Percentiles rank a stretch among this genome's conserved stretches.
phyloP scores from a whole-genome alignment of 2,113 vertebrate genomes.

The Odontesthes bonariensis region DNA sequence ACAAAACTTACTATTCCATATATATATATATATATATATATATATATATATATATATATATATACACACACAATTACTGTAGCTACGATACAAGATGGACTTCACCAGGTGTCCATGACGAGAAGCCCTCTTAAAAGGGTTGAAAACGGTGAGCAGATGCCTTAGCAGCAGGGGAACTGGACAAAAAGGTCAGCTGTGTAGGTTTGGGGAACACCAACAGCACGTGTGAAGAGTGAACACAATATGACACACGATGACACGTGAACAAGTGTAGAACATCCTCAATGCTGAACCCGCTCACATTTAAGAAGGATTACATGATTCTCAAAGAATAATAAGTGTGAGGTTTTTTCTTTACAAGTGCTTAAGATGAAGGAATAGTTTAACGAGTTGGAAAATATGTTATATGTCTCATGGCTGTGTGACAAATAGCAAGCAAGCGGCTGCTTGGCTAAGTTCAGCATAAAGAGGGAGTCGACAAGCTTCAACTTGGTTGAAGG shows the following conservation, averaged over 20 bases:
- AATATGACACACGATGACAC: conserved; percentile 23
- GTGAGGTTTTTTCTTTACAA: conserved; percentile 32
- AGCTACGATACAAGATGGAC: conserved; percentile 36
- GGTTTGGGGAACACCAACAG: conserved; percentile 22
- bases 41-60: no score
- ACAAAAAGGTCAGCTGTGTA: conserved; percentile 30
- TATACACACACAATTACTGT: conserved; percentile 28
- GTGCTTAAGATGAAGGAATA: conserved; percentile 33
- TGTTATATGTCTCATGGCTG: neutral
- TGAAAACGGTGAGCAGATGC: conserved; percentile 34
- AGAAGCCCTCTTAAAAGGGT: conserved; percentile 45
- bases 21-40: neutral
- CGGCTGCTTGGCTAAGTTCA: conserved; percentile 8
- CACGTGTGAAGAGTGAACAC: conserved; percentile 30
- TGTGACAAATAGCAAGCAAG: neutral
- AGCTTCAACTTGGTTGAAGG: neutral
- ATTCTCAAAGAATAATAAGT: conserved; percentile 18
- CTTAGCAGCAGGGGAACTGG: conserved; percentile 38
- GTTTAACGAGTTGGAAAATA: neutral
- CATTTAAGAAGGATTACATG: conserved; percentile 26
- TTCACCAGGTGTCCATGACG: conserved; percentile 37
- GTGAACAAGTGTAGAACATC: conserved; percentile 40
- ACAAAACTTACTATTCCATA: conserved; percentile 32
- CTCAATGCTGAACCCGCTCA: conserved; percentile 33
- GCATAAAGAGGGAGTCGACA: neutral